A percentile compares a stretch with the other conserved stretches of the same genome.
Evolutionary conservation across 2,888 invertebrate species (phyloP).

Genomic region (Thysanoteuthis rhombus): DNA sequence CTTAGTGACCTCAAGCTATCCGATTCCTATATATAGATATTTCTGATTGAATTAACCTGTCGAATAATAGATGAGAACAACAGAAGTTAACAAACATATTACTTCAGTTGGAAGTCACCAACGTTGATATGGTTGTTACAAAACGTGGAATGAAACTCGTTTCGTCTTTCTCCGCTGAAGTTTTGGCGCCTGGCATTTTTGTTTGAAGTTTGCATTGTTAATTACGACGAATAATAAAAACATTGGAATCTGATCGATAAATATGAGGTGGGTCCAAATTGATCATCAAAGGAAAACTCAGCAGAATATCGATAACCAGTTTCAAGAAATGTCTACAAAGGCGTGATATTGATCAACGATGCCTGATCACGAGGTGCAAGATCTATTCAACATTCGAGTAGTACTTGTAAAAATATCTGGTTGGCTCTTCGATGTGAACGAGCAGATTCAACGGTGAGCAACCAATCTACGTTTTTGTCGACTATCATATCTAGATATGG

Average conservation of each 20-base stretch:
- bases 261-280: background rate
- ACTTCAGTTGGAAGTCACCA: background rate
- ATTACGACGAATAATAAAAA: background rate
- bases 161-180: background rate
- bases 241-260: background rate
- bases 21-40: too few relatives aligned
- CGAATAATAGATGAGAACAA: too few relatives aligned
- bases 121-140: background rate
- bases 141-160: background rate
- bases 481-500: too few relatives aligned
- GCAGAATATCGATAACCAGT: background rate
- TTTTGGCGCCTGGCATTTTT: background rate
- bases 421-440: too few relatives aligned
- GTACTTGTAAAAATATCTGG: background rate
- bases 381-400: background rate
- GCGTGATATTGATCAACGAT: background rate
- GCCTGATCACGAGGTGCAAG: background rate
- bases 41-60: too few relatives aligned
- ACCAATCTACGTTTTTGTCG: too few relatives aligned
- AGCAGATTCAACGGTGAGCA: too few relatives aligned
- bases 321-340: background rate
- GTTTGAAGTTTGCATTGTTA: background rate
- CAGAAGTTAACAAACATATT: background rate
- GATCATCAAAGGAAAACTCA: background rate
- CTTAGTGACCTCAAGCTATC: too few relatives aligned